phyloP scores from a whole-genome alignment of 2,797 vertebrate genomes.

The Lateolabrax maculatus region DNA sequence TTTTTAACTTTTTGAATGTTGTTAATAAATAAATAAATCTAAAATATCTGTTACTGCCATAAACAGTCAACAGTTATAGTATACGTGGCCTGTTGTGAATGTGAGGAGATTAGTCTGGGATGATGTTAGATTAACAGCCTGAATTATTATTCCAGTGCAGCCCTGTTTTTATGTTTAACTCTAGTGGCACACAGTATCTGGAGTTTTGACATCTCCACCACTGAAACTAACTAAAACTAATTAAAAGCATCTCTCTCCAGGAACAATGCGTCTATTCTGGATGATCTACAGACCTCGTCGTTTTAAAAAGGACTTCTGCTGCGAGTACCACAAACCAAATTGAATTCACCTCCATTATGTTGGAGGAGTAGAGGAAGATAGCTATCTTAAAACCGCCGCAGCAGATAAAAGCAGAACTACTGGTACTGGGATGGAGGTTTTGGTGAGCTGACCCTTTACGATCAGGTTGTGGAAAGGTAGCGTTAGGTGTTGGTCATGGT shows the following conservation, averaged over 20 bases:
- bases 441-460: neutral
- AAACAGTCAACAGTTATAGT: no score
- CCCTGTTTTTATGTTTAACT: neutral
- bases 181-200: neutral
- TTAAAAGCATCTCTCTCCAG: no score
- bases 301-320: neutral
- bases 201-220: neutral
- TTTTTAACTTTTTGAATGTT: no score
- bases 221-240: neutral
- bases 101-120: no score
- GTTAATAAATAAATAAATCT: no score
- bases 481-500: neutral
- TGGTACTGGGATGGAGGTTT: no score
- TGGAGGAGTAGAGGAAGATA: neutral
- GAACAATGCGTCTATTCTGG: neutral
- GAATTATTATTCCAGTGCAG: neutral
- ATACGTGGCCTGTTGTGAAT: no score
- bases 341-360: neutral
- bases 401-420: neutral
- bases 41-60: neutral
- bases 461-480: neutral
- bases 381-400: neutral
- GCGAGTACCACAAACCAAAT: no score
- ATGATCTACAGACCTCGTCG: neutral
- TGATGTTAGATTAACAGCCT: no score